Evolutionary conservation across 2,888 invertebrate genomes (phyloP).

Genomic region (Eulithis testata): DNA sequence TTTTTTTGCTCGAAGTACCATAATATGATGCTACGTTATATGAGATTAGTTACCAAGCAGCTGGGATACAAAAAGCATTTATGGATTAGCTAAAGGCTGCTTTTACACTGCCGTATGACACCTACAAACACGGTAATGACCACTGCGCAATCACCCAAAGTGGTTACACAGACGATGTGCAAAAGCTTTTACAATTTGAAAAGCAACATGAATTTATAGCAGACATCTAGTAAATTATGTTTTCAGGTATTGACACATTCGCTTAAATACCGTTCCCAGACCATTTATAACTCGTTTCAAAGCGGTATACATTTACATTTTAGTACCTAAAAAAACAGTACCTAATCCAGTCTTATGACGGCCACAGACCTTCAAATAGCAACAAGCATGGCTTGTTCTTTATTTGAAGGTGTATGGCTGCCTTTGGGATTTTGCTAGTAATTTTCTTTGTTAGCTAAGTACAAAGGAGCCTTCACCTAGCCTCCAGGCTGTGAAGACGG

Average conservation of each 20-base stretch:
- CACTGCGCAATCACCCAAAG: not conserved
- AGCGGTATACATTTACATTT: slow-evolving; percentile 22
- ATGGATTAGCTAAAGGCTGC: no score
- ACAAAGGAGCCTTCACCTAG: slow-evolving; percentile 19
- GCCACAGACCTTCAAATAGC: no score
- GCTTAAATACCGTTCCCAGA: slow-evolving; percentile 24
- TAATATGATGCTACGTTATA: no score
- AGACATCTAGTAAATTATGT: slow-evolving; percentile 34
- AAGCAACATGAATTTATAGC: slow-evolving; percentile 33
- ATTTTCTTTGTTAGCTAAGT: slow-evolving; percentile 18
- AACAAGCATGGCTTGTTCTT: no score
- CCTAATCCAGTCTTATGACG: no score
- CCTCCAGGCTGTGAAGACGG: not conserved
- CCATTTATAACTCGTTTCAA: slow-evolving; percentile 16
- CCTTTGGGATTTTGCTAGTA: not conserved
- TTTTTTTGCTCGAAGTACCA: no score
- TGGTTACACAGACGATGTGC: not conserved
- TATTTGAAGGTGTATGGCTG: no score
- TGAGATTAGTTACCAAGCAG: no score
- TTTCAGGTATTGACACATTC: slow-evolving; percentile 27
- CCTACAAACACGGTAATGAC: no score
- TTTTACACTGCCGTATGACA: no score
- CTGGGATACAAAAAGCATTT: no score
- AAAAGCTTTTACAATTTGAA: not conserved
- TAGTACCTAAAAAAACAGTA: not conserved